A percentile compares a stretch with the other conserved stretches of the same genome.
Evolutionary conservation across 2,888 invertebrate genomes (phyloP).

Genomic region (Metallyticus violacea): DNA sequence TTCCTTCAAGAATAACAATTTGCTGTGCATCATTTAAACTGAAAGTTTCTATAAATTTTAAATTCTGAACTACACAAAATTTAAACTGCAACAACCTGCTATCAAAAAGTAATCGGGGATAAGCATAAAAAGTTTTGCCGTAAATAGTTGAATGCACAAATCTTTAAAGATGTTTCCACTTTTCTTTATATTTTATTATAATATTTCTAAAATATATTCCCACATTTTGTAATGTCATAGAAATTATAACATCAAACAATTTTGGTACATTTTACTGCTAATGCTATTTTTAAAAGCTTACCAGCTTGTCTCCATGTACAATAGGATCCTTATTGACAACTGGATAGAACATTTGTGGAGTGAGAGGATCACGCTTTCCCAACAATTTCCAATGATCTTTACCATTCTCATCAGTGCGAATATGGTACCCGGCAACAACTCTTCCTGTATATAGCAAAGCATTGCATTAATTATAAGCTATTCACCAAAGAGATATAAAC

Average conservation of each 20-base stretch:
- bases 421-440: constrained; percentile 80
- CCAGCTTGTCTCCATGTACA: constrained; percentile 65
- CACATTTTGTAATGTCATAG: too few relatives aligned
- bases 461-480: background rate
- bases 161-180: too few relatives aligned
- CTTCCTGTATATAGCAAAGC: constrained; percentile 53
- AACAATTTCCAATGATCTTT: constrained; percentile 75
- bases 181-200: too few relatives aligned
- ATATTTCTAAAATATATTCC: background rate
- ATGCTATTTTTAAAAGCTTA: constrained; percentile 41
- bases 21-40: too few relatives aligned
- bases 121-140: too few relatives aligned
- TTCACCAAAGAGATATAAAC: background rate
- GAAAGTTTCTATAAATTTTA: too few relatives aligned
- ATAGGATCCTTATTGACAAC: constrained; percentile 63
- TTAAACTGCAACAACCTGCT: too few relatives aligned
- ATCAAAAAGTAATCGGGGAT: too few relatives aligned
- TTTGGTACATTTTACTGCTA: background rate
- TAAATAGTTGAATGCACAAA: too few relatives aligned
- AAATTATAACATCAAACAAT: too few relatives aligned
- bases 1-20: too few relatives aligned
- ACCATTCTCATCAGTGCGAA: constrained; percentile 54
- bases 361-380: constrained; percentile 82
- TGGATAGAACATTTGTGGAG: constrained; percentile 95
- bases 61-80: too few relatives aligned